These are phyloP conservation scores for Papilio glaucus DNA, from an alignment of 1,140 invertebrate species.

Conservation along the genomic window DNA sequence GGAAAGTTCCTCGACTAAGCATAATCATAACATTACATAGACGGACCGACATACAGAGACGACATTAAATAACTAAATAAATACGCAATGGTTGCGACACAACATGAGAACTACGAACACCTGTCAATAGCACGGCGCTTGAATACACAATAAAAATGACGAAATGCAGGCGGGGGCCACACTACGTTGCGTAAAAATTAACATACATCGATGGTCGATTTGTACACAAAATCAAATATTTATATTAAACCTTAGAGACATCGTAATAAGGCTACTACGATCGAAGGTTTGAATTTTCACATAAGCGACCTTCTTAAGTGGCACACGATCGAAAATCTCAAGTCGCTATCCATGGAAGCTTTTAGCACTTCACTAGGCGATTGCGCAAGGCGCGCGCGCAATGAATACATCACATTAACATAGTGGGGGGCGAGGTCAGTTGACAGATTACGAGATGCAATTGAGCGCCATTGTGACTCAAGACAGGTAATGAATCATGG, in stretches of 20 bases:
- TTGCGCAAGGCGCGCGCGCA: slow-evolving; percentile 33
- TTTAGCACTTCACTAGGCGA: slow-evolving; percentile 24
- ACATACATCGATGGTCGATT: slow-evolving; percentile 33
- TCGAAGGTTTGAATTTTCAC: slow-evolving; percentile 27
- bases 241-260: slow-evolving; percentile 20
- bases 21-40: slow-evolving; percentile 29
- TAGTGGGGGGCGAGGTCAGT: slow-evolving; percentile 41
- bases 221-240: slow-evolving; percentile 12
- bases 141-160: slow-evolving; percentile 35
- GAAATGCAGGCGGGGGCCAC: slow-evolving; percentile 11
- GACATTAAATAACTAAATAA: slow-evolving; percentile 42
- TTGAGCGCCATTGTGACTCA: slow-evolving; percentile 56
- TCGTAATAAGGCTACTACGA: slow-evolving; percentile 3
- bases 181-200: slow-evolving; percentile 34
- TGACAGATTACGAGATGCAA: slow-evolving; percentile 52
- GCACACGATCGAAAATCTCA: slow-evolving; percentile 32
- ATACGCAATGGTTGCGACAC: slow-evolving; percentile 36
- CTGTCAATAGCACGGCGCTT: slow-evolving; percentile 26
- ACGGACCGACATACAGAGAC: slow-evolving; percentile 34
- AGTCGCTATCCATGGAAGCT: slow-evolving; percentile 31
- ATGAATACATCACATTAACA: slow-evolving; percentile 27
- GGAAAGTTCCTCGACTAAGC: slow-evolving; percentile 32
- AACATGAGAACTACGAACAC: slow-evolving; percentile 24
- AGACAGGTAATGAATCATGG: slow-evolving; percentile 48
- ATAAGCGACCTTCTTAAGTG: slow-evolving; percentile 36